Percentiles rank a stretch among this genome's conserved stretches.
phyloP scores from a whole-genome alignment of 1,140 invertebrate species.

The Myzus persicae region DNA sequence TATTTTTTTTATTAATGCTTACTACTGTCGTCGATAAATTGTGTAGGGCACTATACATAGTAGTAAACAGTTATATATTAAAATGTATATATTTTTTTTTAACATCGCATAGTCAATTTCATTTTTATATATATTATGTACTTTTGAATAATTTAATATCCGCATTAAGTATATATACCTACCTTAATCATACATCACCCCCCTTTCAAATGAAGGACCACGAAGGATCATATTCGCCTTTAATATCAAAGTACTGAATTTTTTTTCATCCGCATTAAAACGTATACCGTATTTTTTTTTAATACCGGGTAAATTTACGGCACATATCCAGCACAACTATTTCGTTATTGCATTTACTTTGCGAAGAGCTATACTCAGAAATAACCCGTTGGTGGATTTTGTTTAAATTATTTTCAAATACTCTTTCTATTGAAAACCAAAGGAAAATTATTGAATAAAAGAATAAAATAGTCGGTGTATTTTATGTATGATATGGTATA shows the following conservation, averaged over 20 bases:
- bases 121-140: slow-evolving; percentile 13
- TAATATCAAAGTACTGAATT: background rate
- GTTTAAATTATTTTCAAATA: background rate
- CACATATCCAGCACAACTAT: background rate
- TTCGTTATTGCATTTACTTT: background rate
- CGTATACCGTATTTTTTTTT: background rate
- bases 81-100: background rate
- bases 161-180: background rate
- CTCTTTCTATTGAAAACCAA: background rate
- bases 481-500: background rate
- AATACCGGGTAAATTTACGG: background rate
- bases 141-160: slow-evolving; percentile 43
- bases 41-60: background rate
- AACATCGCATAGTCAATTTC: background rate
- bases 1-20: background rate
- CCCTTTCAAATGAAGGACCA: background rate
- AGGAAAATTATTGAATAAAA: slow-evolving; percentile 30
- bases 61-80: no score
- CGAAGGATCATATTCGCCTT: background rate
- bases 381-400: background rate
- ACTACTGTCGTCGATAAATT: background rate
- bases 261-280: slow-evolving; percentile 21
- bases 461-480: background rate
- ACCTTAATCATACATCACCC: background rate
- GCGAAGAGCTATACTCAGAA: background rate